A percentile compares a stretch with the other conserved stretches of the same genome.
Conservation (phyloP, 2,797 vertebrate species). For the Tragelaphus oryx region DNA sequence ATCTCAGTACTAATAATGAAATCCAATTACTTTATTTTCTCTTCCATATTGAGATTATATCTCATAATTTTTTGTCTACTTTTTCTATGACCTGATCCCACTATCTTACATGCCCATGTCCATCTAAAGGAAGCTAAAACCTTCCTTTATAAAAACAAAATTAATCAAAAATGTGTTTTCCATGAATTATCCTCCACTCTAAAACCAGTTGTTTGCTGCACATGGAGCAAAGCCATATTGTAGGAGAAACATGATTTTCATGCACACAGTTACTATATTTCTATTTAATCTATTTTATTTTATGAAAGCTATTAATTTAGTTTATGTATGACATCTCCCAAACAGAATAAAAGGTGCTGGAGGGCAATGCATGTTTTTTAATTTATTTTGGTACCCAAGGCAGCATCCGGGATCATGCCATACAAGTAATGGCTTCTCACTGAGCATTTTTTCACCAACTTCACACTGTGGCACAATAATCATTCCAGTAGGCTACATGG, state of each 20-base stretch:
- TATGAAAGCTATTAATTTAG: conserved; percentile 21
- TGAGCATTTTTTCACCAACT: neutral
- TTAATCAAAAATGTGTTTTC: neutral
- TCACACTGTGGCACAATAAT: neutral
- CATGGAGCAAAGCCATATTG: neutral
- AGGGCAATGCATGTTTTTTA: conserved; percentile 3
- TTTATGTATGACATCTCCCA: neutral
- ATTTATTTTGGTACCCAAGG: neutral
- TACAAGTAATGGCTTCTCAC: neutral
- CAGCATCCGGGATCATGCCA: neutral
- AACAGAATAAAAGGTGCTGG: conserved; percentile 39
- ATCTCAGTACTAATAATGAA: neutral
- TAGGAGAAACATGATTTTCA: neutral
- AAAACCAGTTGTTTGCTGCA: neutral
- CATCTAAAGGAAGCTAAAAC: neutral
- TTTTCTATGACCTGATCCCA: neutral
- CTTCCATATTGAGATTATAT: neutral
- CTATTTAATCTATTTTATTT: conserved; percentile 26
- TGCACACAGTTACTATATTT: neutral
- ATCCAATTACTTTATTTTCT: neutral
- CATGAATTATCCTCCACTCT: neutral
- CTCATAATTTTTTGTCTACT: neutral
- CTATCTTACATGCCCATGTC: neutral
- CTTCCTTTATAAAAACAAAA: neutral
- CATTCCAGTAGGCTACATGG: neutral